Evolutionary conservation across 2,113 vertebrate species (phyloP).

Genomic region (Eulemur rufifrons): DNA sequence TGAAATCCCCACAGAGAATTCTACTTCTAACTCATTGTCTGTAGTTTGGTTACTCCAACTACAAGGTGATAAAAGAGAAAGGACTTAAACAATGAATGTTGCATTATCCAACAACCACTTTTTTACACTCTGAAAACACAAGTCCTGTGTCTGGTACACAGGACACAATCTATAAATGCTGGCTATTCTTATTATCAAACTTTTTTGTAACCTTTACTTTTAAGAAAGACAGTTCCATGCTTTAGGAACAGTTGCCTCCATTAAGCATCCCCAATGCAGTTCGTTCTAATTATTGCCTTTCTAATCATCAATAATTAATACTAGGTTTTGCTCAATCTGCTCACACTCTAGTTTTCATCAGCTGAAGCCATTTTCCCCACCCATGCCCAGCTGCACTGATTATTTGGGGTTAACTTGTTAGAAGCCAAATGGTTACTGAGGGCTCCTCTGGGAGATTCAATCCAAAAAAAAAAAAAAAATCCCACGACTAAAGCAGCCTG

Average conservation of each 20-base stretch:
- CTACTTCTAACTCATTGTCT: not conserved
- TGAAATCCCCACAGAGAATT: not conserved
- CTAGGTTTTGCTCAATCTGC: not conserved
- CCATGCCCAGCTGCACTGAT: not conserved
- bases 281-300: not conserved
- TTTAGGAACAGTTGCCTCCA: not conserved
- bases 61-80: not conserved
- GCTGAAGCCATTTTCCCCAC: not conserved
- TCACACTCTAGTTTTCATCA: not conserved
- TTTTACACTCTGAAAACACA: not conserved
- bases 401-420: too few relatives aligned
- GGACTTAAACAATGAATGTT: not conserved
- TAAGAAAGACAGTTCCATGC: not conserved
- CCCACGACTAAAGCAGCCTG: not conserved
- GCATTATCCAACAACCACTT: not conserved
- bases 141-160: not conserved
- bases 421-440: not conserved
- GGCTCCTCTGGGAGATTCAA: not conserved
- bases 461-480: too few relatives aligned
- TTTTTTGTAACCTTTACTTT: not conserved
- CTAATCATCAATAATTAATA: not conserved
- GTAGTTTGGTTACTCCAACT: not conserved
- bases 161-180: not conserved
- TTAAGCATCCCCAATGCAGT: not conserved
- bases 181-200: not conserved